Conservation (phyloP, 2,888 invertebrate species). For the Dexiosoma caninum region DNA sequence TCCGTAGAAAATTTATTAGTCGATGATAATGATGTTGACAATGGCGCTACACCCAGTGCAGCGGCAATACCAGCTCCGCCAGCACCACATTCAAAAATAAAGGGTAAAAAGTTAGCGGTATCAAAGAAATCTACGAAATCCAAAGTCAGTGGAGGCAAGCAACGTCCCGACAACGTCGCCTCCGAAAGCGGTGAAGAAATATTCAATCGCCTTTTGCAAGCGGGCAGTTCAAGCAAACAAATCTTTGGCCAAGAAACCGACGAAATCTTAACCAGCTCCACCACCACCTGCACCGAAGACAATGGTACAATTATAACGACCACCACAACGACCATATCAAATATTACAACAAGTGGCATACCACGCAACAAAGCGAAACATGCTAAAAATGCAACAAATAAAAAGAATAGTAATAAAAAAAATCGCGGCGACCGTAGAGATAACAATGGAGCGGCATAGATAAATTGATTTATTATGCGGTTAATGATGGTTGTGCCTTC, state of each 20-base stretch:
- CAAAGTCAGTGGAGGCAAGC: not conserved
- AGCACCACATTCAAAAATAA: constrained; percentile 5
- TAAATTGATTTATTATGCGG: constrained; percentile 3
- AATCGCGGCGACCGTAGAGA: not conserved
- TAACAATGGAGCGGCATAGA: constrained; percentile 33
- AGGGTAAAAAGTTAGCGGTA: constrained; percentile 1
- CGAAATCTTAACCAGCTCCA: constrained; percentile 72
- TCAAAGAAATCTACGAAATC: constrained; percentile 24
- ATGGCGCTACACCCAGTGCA: not conserved
- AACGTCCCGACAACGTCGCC: not conserved
- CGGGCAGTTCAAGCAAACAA: constrained; percentile 69
- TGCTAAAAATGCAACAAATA: constrained; percentile 36
- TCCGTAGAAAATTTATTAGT: constrained; percentile 72
- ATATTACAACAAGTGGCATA: constrained; percentile 75
- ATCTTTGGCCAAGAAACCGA: constrained; percentile 71
- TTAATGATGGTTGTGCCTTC: constrained; percentile 29
- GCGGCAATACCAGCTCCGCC: no score
- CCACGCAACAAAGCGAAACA: constrained; percentile 66
- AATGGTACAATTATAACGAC: constrained; percentile 71
- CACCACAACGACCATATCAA: constrained; percentile 75
- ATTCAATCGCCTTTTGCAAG: constrained; percentile 70
- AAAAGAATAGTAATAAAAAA: constrained; percentile 28
- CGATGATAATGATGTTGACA: constrained; percentile 64
- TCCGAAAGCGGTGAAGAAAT: constrained; percentile 70
- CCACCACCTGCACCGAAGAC: constrained; percentile 72